Conservation (phyloP, 2,113 vertebrate genomes). For the Mixornis gularis region DNA sequence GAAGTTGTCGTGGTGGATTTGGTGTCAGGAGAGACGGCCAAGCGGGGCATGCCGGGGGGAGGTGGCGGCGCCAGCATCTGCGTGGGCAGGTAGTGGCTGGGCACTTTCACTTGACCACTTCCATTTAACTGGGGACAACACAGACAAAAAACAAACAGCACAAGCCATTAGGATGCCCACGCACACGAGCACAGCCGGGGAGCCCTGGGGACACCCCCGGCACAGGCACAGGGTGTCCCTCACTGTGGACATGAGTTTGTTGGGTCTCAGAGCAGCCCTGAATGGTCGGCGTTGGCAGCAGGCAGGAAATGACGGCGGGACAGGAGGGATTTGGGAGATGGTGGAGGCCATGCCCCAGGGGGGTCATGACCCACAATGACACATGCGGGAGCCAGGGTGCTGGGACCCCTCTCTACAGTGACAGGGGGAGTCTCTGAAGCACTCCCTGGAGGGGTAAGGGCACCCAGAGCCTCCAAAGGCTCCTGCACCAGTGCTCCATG, state of each 20-base stretch:
- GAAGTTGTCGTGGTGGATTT: slow-evolving; percentile 87
- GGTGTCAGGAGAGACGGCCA: slow-evolving; percentile 83
- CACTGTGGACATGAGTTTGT: background rate
- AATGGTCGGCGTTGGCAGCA: background rate
- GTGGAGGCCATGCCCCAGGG: no score
- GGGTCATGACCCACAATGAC: background rate
- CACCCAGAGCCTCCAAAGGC: background rate
- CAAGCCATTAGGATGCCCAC: slow-evolving; percentile 49
- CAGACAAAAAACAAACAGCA: slow-evolving; percentile 66
- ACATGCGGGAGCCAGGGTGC: rapidly evolving
- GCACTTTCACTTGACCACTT: slow-evolving; percentile 90
- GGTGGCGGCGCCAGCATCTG: slow-evolving; percentile 89
- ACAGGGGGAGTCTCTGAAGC: background rate
- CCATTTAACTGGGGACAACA: slow-evolving; percentile 87
- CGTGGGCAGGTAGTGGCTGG: slow-evolving; percentile 89
- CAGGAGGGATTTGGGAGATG: background rate
- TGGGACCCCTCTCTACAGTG: background rate
- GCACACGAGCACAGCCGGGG: background rate
- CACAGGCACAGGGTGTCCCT: background rate
- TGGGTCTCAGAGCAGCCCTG: slow-evolving; percentile 47
- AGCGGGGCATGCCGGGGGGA: slow-evolving; percentile 82
- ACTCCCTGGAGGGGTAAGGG: background rate
- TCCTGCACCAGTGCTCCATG: background rate
- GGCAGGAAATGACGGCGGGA: background rate
- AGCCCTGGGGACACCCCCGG: background rate